Evolutionary conservation across 2,888 invertebrate species (phyloP).

Genomic region (Plebejus anna): DNA sequence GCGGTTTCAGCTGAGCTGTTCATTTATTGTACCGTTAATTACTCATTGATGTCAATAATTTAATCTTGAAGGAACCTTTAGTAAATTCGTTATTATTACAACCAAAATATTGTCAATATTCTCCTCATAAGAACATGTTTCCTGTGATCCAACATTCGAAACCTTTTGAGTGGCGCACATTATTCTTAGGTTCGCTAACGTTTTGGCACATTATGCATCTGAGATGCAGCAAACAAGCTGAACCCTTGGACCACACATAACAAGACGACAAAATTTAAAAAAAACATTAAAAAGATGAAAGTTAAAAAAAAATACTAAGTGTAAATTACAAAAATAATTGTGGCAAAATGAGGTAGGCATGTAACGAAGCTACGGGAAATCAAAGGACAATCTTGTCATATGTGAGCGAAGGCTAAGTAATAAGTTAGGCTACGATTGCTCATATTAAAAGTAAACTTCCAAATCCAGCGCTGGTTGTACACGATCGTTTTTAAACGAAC

Average conservation of each 20-base stretch:
- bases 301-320: not conserved
- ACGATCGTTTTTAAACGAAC: not conserved
- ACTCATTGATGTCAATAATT: not conserved
- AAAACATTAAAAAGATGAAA: not conserved
- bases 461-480: not conserved
- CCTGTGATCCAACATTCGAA: not conserved
- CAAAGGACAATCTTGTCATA: constrained; percentile 12
- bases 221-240: constrained; percentile 4
- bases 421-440: constrained; percentile 18
- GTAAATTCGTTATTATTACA: not conserved
- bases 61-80: constrained; percentile 39
- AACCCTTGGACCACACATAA: constrained; percentile 21
- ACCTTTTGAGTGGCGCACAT: constrained; percentile 11
- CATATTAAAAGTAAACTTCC: not conserved
- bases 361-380: not conserved
- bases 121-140: not conserved
- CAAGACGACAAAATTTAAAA: not conserved
- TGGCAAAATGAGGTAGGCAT: not conserved
- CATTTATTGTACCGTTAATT: not conserved
- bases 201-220: constrained; percentile 1
- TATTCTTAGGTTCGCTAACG: constrained; percentile 2
- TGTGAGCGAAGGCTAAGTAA: constrained; percentile 23
- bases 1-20: constrained; percentile 1
- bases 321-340: not conserved
- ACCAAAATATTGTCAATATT: constrained; percentile 6